A percentile compares a stretch with the other conserved stretches of the same genome.
Evolutionary conservation across 2,797 vertebrate genomes (phyloP).

Genomic region (Propithecus deckenii): DNA sequence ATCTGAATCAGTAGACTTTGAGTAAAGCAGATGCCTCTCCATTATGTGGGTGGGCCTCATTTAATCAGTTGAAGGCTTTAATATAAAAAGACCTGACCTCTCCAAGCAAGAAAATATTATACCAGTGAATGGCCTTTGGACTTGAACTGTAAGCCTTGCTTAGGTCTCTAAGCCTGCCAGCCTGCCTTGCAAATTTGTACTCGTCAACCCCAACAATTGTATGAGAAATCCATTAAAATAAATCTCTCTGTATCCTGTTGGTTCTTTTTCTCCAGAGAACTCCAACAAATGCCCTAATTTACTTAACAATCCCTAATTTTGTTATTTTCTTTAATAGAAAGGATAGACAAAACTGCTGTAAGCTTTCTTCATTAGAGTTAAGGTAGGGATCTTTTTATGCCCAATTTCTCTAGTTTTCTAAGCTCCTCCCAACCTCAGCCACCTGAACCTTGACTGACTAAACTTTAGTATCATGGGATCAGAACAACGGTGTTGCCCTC

Average conservation of each 20-base stretch:
- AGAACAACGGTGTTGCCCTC: background rate
- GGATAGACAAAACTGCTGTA: accelerated
- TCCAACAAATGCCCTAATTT: background rate
- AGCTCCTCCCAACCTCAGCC: background rate
- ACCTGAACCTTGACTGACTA: background rate
- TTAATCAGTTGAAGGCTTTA: background rate
- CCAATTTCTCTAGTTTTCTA: background rate
- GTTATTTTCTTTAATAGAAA: background rate
- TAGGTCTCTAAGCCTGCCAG: background rate
- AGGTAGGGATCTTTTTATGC: background rate
- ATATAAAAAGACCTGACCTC: background rate
- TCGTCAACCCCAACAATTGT: background rate
- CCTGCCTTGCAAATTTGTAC: background rate
- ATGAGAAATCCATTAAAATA: constrained; percentile 34
- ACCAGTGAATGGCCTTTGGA: background rate
- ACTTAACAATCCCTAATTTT: background rate
- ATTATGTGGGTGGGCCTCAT: background rate
- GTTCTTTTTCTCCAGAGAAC: background rate
- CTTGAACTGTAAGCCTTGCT: background rate
- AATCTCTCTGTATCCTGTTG: background rate
- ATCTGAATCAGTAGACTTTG: background rate
- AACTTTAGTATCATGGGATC: background rate
- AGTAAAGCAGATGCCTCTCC: background rate
- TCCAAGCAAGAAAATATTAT: background rate
- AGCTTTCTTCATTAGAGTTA: background rate